Evolutionary conservation across 2,797 vertebrate genomes (phyloP), one percentile per base, ranked within the genome.

Genomic region (Lithobates pipiens): DNA sequence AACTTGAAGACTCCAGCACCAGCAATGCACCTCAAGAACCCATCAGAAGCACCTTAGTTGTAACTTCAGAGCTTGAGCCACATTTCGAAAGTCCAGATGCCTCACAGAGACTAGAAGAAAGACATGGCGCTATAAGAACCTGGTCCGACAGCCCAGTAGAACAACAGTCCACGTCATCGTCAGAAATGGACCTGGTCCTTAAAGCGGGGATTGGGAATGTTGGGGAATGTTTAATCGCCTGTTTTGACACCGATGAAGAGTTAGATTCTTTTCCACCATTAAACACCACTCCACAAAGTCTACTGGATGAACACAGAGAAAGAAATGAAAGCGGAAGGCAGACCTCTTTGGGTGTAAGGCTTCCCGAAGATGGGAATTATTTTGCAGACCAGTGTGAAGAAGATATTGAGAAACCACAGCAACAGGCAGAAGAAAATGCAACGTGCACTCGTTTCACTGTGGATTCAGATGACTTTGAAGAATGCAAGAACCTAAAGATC

Each of bases 171-270:
- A 71, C 78, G 23, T 27, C 69, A 23, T 81, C n/a, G 25, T 63
- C 78, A 0, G 57, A 81, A 9, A 42, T 67, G 11, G 65, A 27
- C 0, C 2, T 18, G 11, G n/a, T 65, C 0, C 72, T 34, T 3
- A 73, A 76, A 42, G 42, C 23, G 10, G 83, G 21, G 2, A 23
- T 57, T 27, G 44, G 61, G 21, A 78, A 76, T 0, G 6, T 73
- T 0, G 69, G 32, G 13, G 83, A 74, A 21, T 42, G 69, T 72
- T 68, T 85, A 10, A 75, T 88, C 0, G 80, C 80, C 39, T 71
- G 6, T 11, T 88, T 79, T 7, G 89, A 90, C 10, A 76, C 82
- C 0, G 88, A 88, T 3, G 89, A 91, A 18, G 81, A 82, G 25
- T 36, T n/a, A 0, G 85, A 89, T 15, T 54, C 80, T 5, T 0